Conservation (phyloP, 2,113 vertebrate species). For the Leptobrachium ailaonicum region DNA sequence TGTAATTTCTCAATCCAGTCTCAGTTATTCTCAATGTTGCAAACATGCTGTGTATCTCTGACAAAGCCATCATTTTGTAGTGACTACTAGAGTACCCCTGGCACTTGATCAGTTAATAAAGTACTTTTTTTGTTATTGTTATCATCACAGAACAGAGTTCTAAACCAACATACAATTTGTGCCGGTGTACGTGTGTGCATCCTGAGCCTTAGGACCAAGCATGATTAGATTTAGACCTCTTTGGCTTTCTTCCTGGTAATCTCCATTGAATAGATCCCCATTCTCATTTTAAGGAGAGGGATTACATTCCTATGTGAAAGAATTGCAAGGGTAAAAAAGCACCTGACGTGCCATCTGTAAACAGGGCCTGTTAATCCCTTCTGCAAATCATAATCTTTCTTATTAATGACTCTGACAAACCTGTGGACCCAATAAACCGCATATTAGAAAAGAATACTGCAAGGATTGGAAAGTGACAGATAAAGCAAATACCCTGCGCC, state of each 20-base stretch:
- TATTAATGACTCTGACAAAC: slow-evolving; percentile 62
- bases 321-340: slow-evolving; percentile 12
- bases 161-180: too few species aligned
- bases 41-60: too few species aligned
- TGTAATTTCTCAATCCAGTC: too few species aligned
- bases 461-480: slow-evolving; percentile 65
- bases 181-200: too few species aligned
- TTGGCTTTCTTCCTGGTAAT: neutral
- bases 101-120: too few species aligned
- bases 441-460: slow-evolving; percentile 51
- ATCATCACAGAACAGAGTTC: too few species aligned
- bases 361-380: slow-evolving; percentile 34
- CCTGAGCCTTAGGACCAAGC: too few species aligned
- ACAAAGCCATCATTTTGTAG: too few species aligned
- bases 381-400: slow-evolving; percentile 49
- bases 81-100: too few species aligned
- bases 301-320: slow-evolving; percentile 8
- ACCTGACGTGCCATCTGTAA: slow-evolving; percentile 27
- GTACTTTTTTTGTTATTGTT: too few species aligned
- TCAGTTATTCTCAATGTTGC: too few species aligned
- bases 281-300: neutral
- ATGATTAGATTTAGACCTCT: too few species aligned
- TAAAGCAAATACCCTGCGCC: slow-evolving; percentile 68
- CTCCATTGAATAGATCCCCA: neutral
- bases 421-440: slow-evolving; percentile 51